A percentile compares a stretch with the other conserved stretches of the same genome.
Conservation (phyloP, 2,113 vertebrate genomes). For the Trochalopteron elliotii region DNA sequence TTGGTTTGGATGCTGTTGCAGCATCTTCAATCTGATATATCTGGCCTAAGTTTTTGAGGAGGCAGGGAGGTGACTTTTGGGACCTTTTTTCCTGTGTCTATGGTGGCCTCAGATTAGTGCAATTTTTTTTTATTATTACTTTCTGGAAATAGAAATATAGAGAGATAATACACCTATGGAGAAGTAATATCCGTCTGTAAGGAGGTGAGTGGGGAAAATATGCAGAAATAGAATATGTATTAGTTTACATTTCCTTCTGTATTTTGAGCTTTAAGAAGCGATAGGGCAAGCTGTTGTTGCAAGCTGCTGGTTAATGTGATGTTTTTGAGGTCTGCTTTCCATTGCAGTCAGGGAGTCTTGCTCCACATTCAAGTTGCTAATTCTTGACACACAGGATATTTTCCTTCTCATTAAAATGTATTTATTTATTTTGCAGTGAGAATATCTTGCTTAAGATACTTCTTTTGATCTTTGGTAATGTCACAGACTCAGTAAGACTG, state of each 20-base stretch:
- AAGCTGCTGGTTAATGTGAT: slow-evolving; percentile 8
- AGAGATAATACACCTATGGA: not conserved
- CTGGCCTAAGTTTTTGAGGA: not conserved
- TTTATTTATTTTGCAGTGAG: slow-evolving; percentile 50
- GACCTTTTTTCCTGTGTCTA: not conserved
- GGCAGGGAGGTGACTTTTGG: not conserved
- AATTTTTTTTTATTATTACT: not conserved
- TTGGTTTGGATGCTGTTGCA: not conserved
- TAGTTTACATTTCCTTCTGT: slow-evolving; percentile 10
- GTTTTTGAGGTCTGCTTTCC: not conserved
- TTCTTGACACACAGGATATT: not conserved
- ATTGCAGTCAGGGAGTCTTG: not conserved
- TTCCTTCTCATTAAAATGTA: slow-evolving; percentile 51
- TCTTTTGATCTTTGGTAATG: slow-evolving; percentile 44
- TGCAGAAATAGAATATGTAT: slow-evolving; percentile 20
- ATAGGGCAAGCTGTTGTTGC: not conserved
- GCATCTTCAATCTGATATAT: not conserved
- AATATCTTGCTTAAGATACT: not conserved
- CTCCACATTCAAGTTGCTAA: not conserved
- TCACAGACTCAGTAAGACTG: not conserved
- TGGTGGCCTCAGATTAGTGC: not conserved
- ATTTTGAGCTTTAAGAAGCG: slow-evolving; percentile 13
- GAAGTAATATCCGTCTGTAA: slow-evolving; percentile 9
- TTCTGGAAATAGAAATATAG: slow-evolving; percentile 24
- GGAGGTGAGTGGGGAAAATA: not conserved